Conservation (phyloP, 2,113 vertebrate species). For the Dicaeum eximium region DNA sequence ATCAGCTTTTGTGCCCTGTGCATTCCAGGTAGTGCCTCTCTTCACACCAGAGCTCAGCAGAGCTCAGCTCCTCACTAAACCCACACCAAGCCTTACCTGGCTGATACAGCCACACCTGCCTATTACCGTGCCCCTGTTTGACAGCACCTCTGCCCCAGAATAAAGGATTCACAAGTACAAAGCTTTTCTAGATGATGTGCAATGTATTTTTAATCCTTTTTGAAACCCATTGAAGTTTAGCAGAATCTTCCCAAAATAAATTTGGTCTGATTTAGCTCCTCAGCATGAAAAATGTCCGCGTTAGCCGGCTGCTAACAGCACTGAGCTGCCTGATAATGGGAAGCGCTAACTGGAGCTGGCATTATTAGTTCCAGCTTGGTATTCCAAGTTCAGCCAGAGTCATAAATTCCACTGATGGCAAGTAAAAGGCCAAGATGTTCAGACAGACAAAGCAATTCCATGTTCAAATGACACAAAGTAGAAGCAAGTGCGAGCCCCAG, state of each 20-base stretch:
- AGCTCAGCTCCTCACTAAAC: not conserved
- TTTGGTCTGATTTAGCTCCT: not conserved
- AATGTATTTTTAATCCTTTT: not conserved
- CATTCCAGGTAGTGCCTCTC: not conserved
- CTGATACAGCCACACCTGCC: not conserved
- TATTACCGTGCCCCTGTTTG: not conserved
- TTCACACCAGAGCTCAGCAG: not conserved
- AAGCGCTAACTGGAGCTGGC: not conserved
- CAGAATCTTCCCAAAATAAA: conserved; percentile 1
- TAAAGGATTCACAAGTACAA: not conserved
- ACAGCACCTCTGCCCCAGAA: not conserved
- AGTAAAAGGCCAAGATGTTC: not conserved
- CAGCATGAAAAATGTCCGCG: not conserved
- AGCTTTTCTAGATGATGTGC: not conserved
- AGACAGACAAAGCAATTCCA: not conserved
- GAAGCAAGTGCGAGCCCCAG: not conserved
- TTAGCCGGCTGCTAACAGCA: not conserved
- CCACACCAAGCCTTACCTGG: not conserved
- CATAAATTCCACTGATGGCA: not conserved
- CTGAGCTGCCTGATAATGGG: not conserved
- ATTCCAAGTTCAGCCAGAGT: not conserved
- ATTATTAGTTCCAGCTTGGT: not conserved
- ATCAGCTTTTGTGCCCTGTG: not conserved
- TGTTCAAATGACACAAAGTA: not conserved
- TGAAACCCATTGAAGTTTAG: not conserved